Conservation (phyloP, 2,797 vertebrate species). For the Gallirallus australis region DNA sequence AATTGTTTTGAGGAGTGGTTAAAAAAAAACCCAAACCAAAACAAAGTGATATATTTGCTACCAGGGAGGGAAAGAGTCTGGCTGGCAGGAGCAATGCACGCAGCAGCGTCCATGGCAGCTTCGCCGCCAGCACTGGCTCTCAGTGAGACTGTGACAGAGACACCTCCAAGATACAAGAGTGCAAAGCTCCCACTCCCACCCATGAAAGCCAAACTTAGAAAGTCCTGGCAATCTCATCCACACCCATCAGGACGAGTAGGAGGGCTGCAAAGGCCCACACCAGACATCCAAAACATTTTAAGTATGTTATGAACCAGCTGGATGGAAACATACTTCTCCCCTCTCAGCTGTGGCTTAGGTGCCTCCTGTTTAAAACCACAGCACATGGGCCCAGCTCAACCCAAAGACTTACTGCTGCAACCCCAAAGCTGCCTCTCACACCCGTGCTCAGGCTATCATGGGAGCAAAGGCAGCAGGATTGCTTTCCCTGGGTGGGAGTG, state of each 20-base stretch:
- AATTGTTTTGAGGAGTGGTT: background rate
- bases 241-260: background rate
- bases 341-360: background rate
- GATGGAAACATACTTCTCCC: background rate
- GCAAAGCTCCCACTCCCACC: background rate
- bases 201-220: background rate
- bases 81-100: background rate
- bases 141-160: background rate
- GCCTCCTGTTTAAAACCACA: background rate
- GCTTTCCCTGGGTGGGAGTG: background rate
- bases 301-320: slow-evolving; percentile 13
- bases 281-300: slow-evolving; percentile 8
- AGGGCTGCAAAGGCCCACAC: background rate
- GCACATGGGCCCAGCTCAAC: rapidly evolving
- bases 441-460: background rate
- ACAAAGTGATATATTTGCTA: background rate
- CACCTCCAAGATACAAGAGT: rapidly evolving
- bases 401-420: background rate
- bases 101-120: background rate
- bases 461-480: background rate
- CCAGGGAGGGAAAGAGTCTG: background rate
- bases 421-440: background rate
- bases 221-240: background rate
- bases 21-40: background rate
- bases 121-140: rapidly evolving